Conservation (phyloP, 2,888 invertebrate species). For the Athetis lepigone region DNA sequence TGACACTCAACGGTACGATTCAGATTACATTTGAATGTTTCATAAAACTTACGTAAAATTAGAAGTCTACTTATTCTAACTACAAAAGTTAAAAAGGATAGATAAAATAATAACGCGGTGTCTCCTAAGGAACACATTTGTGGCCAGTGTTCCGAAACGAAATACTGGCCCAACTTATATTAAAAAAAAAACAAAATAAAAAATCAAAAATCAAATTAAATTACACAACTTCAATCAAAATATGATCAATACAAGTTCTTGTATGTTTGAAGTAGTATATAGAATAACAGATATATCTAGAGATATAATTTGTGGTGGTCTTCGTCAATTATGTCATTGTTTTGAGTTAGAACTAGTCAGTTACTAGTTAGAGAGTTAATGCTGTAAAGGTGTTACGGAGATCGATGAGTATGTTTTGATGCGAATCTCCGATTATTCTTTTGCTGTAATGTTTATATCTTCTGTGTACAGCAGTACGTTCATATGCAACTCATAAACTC, state of each 20-base stretch:
- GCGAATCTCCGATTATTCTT: neutral
- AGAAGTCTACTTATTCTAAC: neutral
- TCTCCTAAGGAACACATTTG: slow-evolving; percentile 46
- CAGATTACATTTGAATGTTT: neutral
- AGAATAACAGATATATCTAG: too few species aligned
- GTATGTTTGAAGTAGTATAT: too few species aligned
- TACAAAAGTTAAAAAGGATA: neutral
- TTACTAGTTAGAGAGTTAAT: too few species aligned
- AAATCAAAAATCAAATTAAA: too few species aligned
- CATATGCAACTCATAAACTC: neutral
- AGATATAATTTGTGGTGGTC: slow-evolving; percentile 29
- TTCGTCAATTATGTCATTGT: slow-evolving; percentile 32
- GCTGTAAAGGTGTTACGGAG: slow-evolving; percentile 17
- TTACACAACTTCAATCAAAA: slow-evolving; percentile 36
- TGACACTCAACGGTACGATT: neutral
- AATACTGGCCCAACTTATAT: slow-evolving; percentile 43
- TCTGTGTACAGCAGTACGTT: neutral
- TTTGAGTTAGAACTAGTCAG: too few species aligned
- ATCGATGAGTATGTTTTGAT: slow-evolving; percentile 7
- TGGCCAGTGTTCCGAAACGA: slow-evolving; percentile 36
- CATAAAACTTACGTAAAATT: neutral
- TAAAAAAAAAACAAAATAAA: too few species aligned
- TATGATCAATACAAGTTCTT: slow-evolving; percentile 23
- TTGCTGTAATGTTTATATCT: neutral
- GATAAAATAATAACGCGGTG: slow-evolving; percentile 4